Base-by-base conservation (phyloP, 2,797 vertebrate genomes). In the Falco naumanni region DNA sequence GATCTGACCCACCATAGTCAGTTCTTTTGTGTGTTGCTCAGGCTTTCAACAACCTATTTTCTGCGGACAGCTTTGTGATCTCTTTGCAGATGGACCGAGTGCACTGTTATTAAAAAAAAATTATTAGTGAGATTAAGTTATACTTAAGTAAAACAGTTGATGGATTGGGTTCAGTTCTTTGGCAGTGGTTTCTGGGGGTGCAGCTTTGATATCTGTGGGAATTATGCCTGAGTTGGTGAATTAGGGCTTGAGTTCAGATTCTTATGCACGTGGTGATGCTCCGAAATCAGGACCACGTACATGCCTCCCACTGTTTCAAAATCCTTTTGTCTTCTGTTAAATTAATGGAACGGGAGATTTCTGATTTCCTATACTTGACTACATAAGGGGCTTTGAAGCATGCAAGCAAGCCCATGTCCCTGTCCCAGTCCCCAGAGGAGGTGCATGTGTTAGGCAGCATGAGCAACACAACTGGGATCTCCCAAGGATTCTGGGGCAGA, bases 341-440 rank as follows among this genome's bases (percentile, higher is more conserved):
- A 7, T 15, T 34, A 29, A 13, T 20, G 12, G 45, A 59, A 8
- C 0, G 20, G 7, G 54, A 45, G 9, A 29, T 34, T 48, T 26
- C 39, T 5, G 22, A 4, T 65, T 39, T 43, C 45, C 72, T 8
- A 2, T 11, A 3, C 65, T 25, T 9, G 9, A 1, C 81, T 51
- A 10, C 31, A 4, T 22, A 20, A 22, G 13, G 17, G 33, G 5
- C 15, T 60, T 2, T 50, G 87, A 41, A 5, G 4, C 10, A 1
- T 8, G 22, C 29, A 4, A 45, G 21, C 12, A 7, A 20, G 31
- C 28, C 2, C 2, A 0, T 3, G 1, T 11, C 81, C 64, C 37
- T 6, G 18, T 24, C 31, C 34, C 59, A 0, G 2, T 60, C 18
- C 34, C 31, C 31, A 8, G 13, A 0, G 4, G 34, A 39, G 22